These are phyloP conservation scores for Muscidifurax raptorellus DNA, from an alignment of 1,140 invertebrate species.

Conservation along the genomic window DNA sequence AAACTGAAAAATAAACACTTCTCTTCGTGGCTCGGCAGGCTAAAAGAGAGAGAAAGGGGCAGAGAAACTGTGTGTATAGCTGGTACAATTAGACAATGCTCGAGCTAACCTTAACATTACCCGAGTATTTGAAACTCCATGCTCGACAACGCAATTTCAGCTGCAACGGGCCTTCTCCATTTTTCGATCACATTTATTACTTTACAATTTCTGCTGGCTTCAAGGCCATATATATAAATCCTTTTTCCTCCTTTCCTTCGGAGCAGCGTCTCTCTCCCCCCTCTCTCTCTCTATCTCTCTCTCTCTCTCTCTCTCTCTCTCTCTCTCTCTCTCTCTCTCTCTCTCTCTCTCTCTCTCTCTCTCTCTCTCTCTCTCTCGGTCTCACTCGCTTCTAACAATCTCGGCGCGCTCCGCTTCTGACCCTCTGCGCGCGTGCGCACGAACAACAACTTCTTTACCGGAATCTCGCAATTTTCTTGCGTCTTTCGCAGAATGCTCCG, in stretches of 20 bases:
- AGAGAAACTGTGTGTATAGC: background rate
- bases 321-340: no score
- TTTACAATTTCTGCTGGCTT: conserved; percentile 30
- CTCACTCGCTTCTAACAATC: conserved; percentile 1
- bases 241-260: background rate
- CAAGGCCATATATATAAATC: background rate
- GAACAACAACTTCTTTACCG: conserved; percentile 1
- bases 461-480: conserved; percentile 36
- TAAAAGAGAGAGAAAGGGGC: background rate
- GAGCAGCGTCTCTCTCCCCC: background rate
- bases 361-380: no score
- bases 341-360: no score
- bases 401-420: background rate
- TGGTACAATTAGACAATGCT: background rate
- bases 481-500: conserved; percentile 5
- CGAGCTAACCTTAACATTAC: background rate
- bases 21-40: background rate
- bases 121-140: background rate
- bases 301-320: no score
- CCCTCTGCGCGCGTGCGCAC: background rate
- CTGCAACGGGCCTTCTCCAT: background rate
- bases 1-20: background rate
- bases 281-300: no score
- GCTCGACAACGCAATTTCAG: background rate
- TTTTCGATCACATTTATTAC: conserved; percentile 31